A percentile compares a stretch with the other conserved stretches of the same genome.
Conservation (phyloP, 2,797 vertebrate genomes). For the Chiloscyllium punctatum region DNA sequence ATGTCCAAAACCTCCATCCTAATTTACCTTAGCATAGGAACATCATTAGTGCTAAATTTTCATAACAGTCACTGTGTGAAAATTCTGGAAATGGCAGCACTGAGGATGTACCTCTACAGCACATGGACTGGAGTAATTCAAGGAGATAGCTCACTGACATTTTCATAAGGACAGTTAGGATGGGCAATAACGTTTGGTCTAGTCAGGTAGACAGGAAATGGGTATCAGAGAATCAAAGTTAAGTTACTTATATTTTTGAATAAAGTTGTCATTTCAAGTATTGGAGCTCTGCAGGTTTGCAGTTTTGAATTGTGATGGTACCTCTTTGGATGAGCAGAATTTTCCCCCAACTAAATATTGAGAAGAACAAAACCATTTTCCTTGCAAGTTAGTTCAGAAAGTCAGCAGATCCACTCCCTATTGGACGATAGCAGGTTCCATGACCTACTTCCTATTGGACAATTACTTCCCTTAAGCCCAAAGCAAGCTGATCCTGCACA, state of each 20-base stretch:
- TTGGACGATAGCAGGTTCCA: background rate
- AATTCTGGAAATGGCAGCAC: background rate
- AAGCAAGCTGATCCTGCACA: background rate
- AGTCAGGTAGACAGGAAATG: no score
- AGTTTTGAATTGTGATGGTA: no score
- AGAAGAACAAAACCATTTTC: no score
- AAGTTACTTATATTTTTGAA: no score
- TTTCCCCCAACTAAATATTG: no score
- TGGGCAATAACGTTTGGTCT: background rate
- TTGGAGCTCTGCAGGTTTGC: background rate
- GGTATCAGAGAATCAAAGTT: no score
- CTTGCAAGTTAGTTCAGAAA: background rate
- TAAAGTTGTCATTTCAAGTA: background rate
- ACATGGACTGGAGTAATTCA: background rate
- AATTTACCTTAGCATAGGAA: background rate
- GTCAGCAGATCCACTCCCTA: no score
- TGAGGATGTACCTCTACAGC: background rate
- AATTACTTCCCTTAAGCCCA: background rate
- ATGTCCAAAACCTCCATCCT: background rate
- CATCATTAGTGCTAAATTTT: background rate
- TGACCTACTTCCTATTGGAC: background rate
- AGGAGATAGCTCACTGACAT: background rate
- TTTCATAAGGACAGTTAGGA: background rate
- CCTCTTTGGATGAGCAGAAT: no score
- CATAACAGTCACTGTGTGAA: background rate